These are phyloP conservation scores for Natator depressus DNA, from an alignment of 2,113 vertebrate species.

Conservation along the genomic window DNA sequence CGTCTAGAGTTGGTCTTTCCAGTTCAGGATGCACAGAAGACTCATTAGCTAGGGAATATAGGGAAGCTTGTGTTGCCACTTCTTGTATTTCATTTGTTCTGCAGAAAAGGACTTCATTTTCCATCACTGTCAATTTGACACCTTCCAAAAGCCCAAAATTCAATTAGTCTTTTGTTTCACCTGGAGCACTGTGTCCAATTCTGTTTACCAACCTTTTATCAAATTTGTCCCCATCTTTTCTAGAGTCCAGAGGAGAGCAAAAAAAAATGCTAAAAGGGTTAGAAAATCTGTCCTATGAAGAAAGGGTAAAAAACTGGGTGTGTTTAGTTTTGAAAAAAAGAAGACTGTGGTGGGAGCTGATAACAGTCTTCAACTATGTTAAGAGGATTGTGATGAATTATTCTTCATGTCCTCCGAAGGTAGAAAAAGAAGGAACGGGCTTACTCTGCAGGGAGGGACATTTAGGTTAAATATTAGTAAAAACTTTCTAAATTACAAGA, in stretches of 20 bases:
- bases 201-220: neutral
- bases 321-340: neutral
- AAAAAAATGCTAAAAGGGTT: neutral
- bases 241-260: neutral
- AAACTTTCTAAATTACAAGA: too few relatives aligned
- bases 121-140: neutral
- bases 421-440: neutral
- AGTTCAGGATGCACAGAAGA: neutral
- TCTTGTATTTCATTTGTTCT: neutral
- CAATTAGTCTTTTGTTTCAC: neutral
- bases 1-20: neutral
- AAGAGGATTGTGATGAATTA: neutral
- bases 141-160: neutral
- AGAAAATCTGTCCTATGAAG: neutral
- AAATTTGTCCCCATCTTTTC: too few relatives aligned
- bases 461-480: neutral
- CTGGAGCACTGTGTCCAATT: neutral
- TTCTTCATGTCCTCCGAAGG: neutral
- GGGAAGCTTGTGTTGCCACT: neutral
- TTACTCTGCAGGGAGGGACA: neutral
- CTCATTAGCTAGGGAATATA: neutral
- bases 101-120: neutral
- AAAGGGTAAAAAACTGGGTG: neutral
- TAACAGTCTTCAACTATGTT: neutral
- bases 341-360: neutral